Evolutionary conservation across 2,113 vertebrate genomes (phyloP), one percentile per base, ranked within the genome.

Genomic region (Phyllostomus discolor): DNA sequence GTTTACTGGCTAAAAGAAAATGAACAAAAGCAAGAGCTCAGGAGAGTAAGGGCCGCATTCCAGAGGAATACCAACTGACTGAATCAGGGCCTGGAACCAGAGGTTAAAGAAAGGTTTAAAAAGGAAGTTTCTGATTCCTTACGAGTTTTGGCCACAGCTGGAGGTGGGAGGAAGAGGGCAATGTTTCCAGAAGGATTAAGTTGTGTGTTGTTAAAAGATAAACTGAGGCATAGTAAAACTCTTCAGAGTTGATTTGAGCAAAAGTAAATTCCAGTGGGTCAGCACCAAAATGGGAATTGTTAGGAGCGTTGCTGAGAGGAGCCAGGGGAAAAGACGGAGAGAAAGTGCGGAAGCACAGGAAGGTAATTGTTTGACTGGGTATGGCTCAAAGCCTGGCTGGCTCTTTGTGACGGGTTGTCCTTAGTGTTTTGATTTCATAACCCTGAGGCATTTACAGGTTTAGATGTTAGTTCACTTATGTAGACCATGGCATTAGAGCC

Each of bases 1-100:
- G 0, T 50, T 64, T 87, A 4, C 9, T 76, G 28, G 28, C 2
- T 35, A 38, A 85, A 66, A 35, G 16, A 33, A 85, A 85, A 75
- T 10, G 24, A 82, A 69, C 22, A 35, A 78, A 90, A 76, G 43
- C 7, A 76, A 38, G 38, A 78, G 31, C 90, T 94, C 22, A 16
- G 10, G 1, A 3, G 8, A 4, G 11, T 3, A 6, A 20, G 1
- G 6, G 11, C 8, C 46, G 1, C 46, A 50, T 79, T 70, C 54
- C 31, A 33, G 50, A 93, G 2, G 31, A 88, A 50, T 31, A 52
- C 24, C 24, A 46, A 22, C n/a, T 88, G 28, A 81, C 1, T 24
- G 26, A 43, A 43, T 81, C 57, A 76, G 72, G 48, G 46, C 14
- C 24, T 62, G 31, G 9, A 46, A 62, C 62, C 38, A 80, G 4